Evolutionary conservation across 2,888 invertebrate species (phyloP).

Genomic region (Netelia fuscicornis): DNA sequence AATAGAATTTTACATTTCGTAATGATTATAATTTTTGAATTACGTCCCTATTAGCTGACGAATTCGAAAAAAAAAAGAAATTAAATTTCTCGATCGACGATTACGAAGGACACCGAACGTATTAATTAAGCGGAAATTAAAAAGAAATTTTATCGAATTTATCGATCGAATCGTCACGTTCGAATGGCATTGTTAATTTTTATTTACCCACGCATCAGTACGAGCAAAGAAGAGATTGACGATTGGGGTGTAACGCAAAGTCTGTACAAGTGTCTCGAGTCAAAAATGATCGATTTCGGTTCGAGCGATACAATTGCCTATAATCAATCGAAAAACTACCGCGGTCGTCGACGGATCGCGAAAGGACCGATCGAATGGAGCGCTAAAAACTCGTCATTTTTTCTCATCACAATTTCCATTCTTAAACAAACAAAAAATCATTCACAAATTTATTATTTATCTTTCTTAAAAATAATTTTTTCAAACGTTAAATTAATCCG

Average conservation of each 20-base stretch:
- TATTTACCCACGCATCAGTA: no score
- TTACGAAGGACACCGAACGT: background rate
- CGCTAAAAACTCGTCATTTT: background rate
- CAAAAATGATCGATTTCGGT: slow-evolving; percentile 8
- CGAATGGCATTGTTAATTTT: no score
- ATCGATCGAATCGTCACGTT: no score
- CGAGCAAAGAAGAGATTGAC: no score
- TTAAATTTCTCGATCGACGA: background rate
- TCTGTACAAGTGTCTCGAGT: slow-evolving; percentile 53
- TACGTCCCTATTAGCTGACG: no score
- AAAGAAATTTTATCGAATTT: no score
- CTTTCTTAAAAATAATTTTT: background rate
- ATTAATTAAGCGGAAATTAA: no score
- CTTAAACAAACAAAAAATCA: background rate
- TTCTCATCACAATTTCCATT: background rate
- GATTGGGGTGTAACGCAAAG: slow-evolving; percentile 10
- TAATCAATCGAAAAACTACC: slow-evolving; percentile 21
- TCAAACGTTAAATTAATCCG: background rate
- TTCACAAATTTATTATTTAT: background rate
- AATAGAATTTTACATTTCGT: no score
- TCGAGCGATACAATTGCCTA: slow-evolving; percentile 44
- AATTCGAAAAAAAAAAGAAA: background rate
- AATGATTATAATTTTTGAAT: no score
- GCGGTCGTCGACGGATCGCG: slow-evolving; percentile 5
- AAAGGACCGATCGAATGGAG: background rate